phyloP scores from a whole-genome alignment of 2,888 invertebrate species.

The Ichneumon xanthorius region DNA sequence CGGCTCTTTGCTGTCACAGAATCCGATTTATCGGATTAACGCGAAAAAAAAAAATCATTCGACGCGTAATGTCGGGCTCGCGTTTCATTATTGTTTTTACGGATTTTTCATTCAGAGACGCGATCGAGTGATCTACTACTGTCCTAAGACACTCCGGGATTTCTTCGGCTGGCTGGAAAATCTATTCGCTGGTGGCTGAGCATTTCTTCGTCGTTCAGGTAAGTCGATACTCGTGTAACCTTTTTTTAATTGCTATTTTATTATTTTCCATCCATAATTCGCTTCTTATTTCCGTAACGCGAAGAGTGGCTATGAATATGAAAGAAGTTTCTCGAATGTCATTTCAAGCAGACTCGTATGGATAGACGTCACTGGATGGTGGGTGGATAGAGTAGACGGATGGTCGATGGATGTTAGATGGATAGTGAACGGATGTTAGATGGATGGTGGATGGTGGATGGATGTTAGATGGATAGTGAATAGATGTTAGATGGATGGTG shows the following conservation, averaged over 20 bases:
- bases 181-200: constrained; percentile 6
- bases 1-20: neutral
- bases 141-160: neutral
- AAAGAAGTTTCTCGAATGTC: neutral
- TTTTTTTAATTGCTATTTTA: neutral
- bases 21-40: neutral
- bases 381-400: too few relatives aligned
- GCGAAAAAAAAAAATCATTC: neutral
- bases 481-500: too few relatives aligned
- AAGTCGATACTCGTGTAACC: neutral
- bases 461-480: too few relatives aligned
- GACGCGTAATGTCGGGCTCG: constrained; percentile 3
- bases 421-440: too few relatives aligned
- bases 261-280: too few relatives aligned
- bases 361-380: neutral
- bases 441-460: too few relatives aligned
- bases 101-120: constrained; percentile 17
- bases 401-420: too few relatives aligned
- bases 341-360: neutral
- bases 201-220: neutral
- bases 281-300: neutral
- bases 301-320: neutral
- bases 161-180: constrained; percentile 9
- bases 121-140: constrained; percentile 23
- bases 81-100: constrained; percentile 13